phyloP scores from a whole-genome alignment of 2,113 vertebrate species.

The Saimiri boliviensis region DNA sequence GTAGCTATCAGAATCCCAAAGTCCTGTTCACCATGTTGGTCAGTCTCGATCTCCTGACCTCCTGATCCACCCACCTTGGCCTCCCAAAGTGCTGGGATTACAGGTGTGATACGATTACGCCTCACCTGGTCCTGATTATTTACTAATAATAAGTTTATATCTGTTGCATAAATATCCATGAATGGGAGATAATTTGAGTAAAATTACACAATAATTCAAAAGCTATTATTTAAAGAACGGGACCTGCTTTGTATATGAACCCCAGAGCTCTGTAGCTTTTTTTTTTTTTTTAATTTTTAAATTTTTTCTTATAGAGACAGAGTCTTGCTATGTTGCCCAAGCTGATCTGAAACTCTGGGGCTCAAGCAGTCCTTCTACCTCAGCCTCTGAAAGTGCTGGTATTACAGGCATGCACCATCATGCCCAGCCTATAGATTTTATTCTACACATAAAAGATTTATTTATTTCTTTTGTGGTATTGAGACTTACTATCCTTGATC shows the following conservation, averaged over 20 bases:
- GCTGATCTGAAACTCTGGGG: neutral
- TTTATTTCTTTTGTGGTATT: neutral
- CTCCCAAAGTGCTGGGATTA: too few relatives aligned
- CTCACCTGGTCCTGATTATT: neutral
- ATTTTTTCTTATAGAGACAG: neutral
- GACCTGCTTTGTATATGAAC: neutral
- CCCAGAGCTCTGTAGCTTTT: neutral
- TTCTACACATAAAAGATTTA: too few relatives aligned
- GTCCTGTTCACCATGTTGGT: neutral
- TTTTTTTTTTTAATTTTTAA: neutral
- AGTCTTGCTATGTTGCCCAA: neutral
- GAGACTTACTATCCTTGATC: neutral
- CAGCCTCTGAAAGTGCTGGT: neutral
- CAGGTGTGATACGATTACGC: too few relatives aligned
- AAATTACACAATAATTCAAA: slow-evolving; percentile 29
- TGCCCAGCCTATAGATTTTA: neutral
- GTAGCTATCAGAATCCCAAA: slow-evolving; percentile 28
- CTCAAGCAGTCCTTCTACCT: neutral
- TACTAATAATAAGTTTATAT: neutral
- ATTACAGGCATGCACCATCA: neutral
- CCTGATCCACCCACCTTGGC: too few relatives aligned
- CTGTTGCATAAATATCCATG: slow-evolving; percentile 14
- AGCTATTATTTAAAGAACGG: neutral
- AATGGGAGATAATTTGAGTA: neutral
- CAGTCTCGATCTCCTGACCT: too few relatives aligned